Percentiles rank a stretch among this genome's conserved stretches.
phyloP scores from a whole-genome alignment of 2,797 vertebrate genomes.

The Eidolon dupreanum region DNA sequence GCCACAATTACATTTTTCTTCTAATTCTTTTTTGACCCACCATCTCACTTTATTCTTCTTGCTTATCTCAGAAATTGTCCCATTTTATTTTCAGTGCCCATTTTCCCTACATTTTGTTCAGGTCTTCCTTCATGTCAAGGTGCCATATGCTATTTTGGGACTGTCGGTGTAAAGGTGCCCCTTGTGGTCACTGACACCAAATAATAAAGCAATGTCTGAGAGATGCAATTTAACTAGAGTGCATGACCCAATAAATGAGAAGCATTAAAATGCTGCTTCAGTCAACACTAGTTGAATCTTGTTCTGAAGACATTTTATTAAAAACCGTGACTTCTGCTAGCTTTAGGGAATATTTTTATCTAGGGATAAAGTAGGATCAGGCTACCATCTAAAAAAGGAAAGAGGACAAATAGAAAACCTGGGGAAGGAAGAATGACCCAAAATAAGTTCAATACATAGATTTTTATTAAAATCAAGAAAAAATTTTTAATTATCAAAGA shows the following conservation, averaged over 20 bases:
- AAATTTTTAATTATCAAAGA: constrained; percentile 23
- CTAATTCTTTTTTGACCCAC: background rate
- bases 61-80: background rate
- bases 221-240: background rate
- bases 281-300: background rate
- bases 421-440: background rate
- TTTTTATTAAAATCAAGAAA: constrained; percentile 30
- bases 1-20: background rate
- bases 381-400: background rate
- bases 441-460: background rate
- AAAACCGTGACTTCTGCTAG: background rate
- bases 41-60: background rate
- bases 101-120: background rate
- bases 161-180: background rate
- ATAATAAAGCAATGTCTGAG: background rate
- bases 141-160: background rate
- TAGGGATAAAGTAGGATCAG: background rate
- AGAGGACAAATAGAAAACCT: background rate
- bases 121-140: background rate
- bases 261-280: background rate
- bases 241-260: background rate
- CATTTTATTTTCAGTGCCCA: background rate
- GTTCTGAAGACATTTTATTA: constrained; percentile 25
- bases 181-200: background rate
- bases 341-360: constrained; percentile 39